Percentiles rank a stretch among this genome's conserved stretches.
These are phyloP conservation scores for Onchidella celtica DNA, from an alignment of 2,888 invertebrate species.

Conservation along the genomic window DNA sequence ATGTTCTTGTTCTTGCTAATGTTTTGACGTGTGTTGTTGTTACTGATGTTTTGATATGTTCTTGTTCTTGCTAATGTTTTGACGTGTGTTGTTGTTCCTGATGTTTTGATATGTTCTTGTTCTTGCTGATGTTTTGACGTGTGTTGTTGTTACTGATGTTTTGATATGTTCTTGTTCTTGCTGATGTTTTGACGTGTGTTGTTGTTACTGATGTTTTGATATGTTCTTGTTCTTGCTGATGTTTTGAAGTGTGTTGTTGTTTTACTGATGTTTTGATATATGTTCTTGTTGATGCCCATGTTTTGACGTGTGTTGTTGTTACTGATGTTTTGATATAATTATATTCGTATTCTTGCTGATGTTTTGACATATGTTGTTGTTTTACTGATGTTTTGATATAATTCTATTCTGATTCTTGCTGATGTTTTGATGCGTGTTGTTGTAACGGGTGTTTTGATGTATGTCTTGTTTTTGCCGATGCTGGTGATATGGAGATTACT, in stretches of 20 bases:
- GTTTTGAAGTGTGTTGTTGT: background rate
- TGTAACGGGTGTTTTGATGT: too few relatives aligned
- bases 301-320: background rate
- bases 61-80: background rate
- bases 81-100: background rate
- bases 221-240: background rate
- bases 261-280: background rate
- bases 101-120: background rate
- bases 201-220: background rate
- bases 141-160: background rate
- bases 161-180: background rate
- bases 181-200: background rate
- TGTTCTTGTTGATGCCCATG: background rate
- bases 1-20: background rate
- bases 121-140: background rate
- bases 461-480: too few relatives aligned
- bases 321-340: background rate
- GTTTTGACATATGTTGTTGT: background rate
- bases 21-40: background rate
- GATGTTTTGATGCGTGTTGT: background rate
- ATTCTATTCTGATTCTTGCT: background rate
- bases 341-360: background rate
- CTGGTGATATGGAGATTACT: too few relatives aligned
- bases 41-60: background rate
- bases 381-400: background rate